A percentile compares a stretch with the other conserved stretches of the same genome.
Evolutionary conservation across 2,113 vertebrate genomes (phyloP).

Genomic region (Grammomys dolichurus): DNA sequence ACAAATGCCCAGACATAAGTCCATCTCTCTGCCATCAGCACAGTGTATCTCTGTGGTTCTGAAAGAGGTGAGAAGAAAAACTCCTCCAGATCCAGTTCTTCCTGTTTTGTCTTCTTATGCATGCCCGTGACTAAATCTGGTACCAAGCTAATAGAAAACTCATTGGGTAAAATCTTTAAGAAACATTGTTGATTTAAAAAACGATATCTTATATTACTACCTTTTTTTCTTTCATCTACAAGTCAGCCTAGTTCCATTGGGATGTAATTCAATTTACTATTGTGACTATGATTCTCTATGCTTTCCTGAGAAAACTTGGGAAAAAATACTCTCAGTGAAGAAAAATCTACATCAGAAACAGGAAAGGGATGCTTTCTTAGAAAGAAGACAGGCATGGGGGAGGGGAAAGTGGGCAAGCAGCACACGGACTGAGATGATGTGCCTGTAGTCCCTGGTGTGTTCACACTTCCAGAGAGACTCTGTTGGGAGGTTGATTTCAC

Average conservation of each 20-base stretch:
- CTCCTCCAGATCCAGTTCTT: not conserved
- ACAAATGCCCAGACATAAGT: not conserved
- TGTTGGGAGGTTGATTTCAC: not conserved
- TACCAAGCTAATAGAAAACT: constrained; percentile 86
- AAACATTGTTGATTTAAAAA: constrained; percentile 61
- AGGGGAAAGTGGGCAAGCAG: not conserved
- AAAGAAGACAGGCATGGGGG: not conserved
- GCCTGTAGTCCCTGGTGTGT: not conserved
- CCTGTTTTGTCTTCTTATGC: constrained; percentile 19
- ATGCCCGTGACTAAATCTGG: constrained; percentile 66
- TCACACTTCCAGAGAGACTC: not conserved
- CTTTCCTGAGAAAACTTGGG: constrained; percentile 77
- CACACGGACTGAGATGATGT: too few relatives aligned
- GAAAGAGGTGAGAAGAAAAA: constrained; percentile 43
- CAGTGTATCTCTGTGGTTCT: constrained; percentile 39
- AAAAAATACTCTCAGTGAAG: not conserved
- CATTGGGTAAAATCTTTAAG: constrained; percentile 82
- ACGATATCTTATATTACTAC: constrained; percentile 82
- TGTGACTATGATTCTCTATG: constrained; percentile 79
- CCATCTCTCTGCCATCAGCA: not conserved
- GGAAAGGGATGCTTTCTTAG: constrained; percentile 45
- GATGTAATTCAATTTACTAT: constrained; percentile 83
- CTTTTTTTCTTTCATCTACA: constrained; percentile 76
- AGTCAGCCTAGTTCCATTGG: constrained; percentile 80
- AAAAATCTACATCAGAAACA: constrained; percentile 51